phyloP scores from a whole-genome alignment of 2,888 invertebrate genomes.

The Melanargia galathea region DNA sequence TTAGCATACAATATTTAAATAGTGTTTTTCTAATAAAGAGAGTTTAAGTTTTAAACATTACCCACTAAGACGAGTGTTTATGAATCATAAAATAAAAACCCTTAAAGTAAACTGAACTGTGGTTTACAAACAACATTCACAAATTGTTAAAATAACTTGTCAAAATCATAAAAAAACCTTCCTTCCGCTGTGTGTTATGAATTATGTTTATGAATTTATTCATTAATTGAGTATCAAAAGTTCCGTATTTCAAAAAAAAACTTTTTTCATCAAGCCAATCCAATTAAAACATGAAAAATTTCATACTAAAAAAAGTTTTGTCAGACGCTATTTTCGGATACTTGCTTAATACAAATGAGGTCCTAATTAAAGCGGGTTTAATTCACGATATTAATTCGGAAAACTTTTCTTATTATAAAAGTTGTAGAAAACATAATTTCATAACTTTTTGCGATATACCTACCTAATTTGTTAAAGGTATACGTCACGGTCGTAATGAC shows the following conservation, averaged over 20 bases:
- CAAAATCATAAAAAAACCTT: not conserved
- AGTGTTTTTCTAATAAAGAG: no score
- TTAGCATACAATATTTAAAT: no score
- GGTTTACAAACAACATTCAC: no score
- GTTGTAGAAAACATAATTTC: not conserved
- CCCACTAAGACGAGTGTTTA: no score
- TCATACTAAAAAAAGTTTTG: slow-evolving; percentile 12
- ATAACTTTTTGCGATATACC: not conserved
- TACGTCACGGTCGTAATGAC: not conserved
- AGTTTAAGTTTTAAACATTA: no score
- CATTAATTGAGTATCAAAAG: slow-evolving; percentile 18
- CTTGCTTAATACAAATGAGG: slow-evolving; percentile 6
- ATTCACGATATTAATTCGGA: not conserved
- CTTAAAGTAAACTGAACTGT: no score
- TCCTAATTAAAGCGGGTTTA: not conserved
- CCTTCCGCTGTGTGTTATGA: not conserved
- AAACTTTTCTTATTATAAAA: slow-evolving; percentile 14
- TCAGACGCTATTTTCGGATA: slow-evolving; percentile 9
- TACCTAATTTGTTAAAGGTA: not conserved
- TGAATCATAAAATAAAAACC: no score
- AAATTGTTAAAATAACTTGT: no score
- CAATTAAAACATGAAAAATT: slow-evolving; percentile 22
- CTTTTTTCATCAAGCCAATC: slow-evolving; percentile 23
- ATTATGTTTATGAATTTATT: slow-evolving; percentile 14
- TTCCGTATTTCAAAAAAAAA: slow-evolving; percentile 13